Conservation (phyloP, 2,113 vertebrate genomes). For the Dinomys branickii region DNA sequence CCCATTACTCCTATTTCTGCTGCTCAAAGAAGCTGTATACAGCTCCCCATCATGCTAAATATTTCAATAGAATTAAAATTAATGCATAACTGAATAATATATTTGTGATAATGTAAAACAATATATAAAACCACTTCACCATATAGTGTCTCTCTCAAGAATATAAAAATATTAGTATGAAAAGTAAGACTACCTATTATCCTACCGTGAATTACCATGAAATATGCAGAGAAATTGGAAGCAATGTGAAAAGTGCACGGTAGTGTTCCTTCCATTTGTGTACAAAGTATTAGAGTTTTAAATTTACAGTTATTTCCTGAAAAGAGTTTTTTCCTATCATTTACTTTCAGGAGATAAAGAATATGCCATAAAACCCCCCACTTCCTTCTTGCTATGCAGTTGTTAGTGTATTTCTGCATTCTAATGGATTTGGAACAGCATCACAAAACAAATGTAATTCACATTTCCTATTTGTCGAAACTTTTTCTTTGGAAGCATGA, state of each 20-base stretch:
- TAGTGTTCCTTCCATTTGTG: constrained; percentile 2
- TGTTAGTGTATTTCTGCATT: neutral
- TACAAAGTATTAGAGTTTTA: constrained; percentile 14
- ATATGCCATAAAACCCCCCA: neutral
- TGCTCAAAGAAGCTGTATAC: neutral
- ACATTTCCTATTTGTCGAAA: constrained; percentile 22
- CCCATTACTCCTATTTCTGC: neutral
- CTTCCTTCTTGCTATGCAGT: constrained; percentile 6
- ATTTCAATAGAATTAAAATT: neutral
- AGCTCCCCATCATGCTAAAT: neutral
- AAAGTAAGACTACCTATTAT: neutral
- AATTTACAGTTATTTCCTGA: constrained; percentile 8
- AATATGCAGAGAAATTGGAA: constrained; percentile 16
- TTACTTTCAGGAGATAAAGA: constrained; percentile 37
- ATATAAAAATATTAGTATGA: neutral
- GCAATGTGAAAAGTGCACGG: neutral
- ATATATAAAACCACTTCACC: neutral
- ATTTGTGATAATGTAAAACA: neutral
- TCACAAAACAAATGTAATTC: constrained; percentile 11
- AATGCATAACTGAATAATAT: neutral
- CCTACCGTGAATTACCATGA: neutral
- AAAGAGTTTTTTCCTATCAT: neutral
- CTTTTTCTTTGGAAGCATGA: neutral
- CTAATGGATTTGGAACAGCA: neutral
- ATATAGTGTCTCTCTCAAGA: neutral